Base-by-base conservation (phyloP, 2,113 vertebrate genomes). In the Perca schrenkii region DNA sequence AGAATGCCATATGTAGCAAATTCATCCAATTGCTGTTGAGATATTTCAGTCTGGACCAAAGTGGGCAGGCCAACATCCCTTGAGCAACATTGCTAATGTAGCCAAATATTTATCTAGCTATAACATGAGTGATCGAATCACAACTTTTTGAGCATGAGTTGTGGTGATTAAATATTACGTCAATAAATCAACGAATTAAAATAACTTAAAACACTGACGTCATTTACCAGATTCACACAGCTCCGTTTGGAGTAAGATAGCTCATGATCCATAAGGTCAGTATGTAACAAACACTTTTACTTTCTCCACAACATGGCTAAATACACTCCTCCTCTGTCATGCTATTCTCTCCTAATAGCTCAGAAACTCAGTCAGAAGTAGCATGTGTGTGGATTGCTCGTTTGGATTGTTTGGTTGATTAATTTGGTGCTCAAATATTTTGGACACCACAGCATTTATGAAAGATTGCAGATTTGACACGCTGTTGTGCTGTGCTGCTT, bases 401-500 rank as follows among this genome's bases (percentile, higher is more conserved):
- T 49, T 31, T 22, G n/a, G 50, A 36, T 58, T 75, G 53, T 69
- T 57, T 54, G 0, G 46, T 21, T 31, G 11, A 79, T 74, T 50
- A 21, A 66, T 70, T 82, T 22, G 64, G 21, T 50, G 50, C 34
- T 65, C 28, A n/a, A 50, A 49, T n/a, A 19, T 25, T 8, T 70
- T 69, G 19, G 50, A 74, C 15, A 74, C 52, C 17, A 63, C 40
- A 43, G 40, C 40, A 69, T 67, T 72, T 25, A 52, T 40, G 36
- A 79, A 64, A 68, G 21, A 80, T 36, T 61, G 36, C 13, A 40
- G 15, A 63, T 66, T 34, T 67, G 47, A 61, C 22, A 73, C n/a
- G 74, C 69, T 70, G 57, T 28, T 69, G 36, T 54, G 34, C 22
- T 58, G 25, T 31, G 69, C 61, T 69, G 36, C 62, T 84, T 73